phyloP scores from a whole-genome alignment of 2,888 invertebrate species.

The Amblyjoppa fuscipennis region DNA sequence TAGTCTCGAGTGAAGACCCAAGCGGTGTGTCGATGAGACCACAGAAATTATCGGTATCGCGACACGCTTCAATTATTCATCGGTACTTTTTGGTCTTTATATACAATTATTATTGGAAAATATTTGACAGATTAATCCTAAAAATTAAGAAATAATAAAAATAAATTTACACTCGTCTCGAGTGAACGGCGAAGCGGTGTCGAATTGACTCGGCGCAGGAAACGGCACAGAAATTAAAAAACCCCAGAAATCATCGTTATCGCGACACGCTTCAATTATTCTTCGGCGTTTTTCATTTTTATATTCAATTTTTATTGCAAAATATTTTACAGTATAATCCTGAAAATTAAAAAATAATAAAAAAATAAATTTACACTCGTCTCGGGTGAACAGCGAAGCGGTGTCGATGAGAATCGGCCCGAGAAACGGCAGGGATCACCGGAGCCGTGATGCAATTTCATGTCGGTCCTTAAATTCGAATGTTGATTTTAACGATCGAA shows the following conservation, averaged over 20 bases:
- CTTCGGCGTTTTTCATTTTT: not conserved
- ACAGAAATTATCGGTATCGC: slow-evolving; percentile 10
- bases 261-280: slow-evolving; percentile 17
- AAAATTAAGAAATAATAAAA: too few relatives aligned
- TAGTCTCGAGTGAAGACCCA: not conserved
- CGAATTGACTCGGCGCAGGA: too few relatives aligned
- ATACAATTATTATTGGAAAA: not conserved
- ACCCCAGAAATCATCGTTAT: slow-evolving; percentile 23
- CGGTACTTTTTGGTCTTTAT: not conserved
- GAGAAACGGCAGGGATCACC: not conserved
- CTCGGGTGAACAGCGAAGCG: not conserved
- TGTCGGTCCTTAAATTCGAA: slow-evolving; percentile 70
- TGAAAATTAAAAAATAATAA: not conserved
- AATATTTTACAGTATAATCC: not conserved
- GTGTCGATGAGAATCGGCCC: not conserved
- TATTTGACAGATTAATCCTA: too few relatives aligned
- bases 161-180: too few relatives aligned
- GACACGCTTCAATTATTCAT: slow-evolving; percentile 15
- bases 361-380: not conserved
- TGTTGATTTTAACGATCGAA: slow-evolving; percentile 80
- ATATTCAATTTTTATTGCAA: not conserved
- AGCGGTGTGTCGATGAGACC: not conserved
- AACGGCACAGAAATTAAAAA: not conserved
- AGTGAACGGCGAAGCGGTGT: too few relatives aligned
- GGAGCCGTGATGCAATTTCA: slow-evolving; percentile 44